phyloP scores from a whole-genome alignment of 2,113 vertebrate species.

The Nycticebus coucang region DNA sequence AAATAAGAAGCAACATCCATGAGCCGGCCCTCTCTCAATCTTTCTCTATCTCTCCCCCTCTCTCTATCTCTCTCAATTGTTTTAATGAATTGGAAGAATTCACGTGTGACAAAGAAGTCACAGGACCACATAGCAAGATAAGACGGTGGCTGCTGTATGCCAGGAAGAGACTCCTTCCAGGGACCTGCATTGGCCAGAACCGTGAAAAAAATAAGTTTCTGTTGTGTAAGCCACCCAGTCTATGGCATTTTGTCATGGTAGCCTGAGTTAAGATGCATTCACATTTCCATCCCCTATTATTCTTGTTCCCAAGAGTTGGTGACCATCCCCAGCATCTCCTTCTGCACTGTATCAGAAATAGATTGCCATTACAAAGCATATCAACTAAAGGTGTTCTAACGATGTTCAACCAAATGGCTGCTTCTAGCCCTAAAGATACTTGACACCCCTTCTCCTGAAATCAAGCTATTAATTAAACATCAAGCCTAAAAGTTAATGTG shows the following conservation, averaged over 20 bases:
- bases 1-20: not conserved
- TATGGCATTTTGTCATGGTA: not conserved
- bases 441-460: not conserved
- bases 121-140: not conserved
- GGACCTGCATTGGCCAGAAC: not conserved
- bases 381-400: constrained; percentile 35
- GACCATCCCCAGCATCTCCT: not conserved
- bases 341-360: constrained; percentile 24
- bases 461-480: not conserved
- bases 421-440: not conserved
- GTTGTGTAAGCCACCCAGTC: not conserved
- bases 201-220: not conserved
- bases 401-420: constrained; percentile 57
- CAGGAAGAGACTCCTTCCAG: not conserved
- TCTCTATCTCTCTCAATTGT: no score
- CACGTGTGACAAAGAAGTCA: not conserved
- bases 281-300: not conserved
- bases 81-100: no score
- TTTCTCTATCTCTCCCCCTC: fast-evolving
- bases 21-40: no score
- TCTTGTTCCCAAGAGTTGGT: not conserved
- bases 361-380: not conserved
- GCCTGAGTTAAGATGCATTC: not conserved
- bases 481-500: not conserved
- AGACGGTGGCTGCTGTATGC: not conserved